Evolutionary conservation across 2,888 invertebrate genomes (phyloP).

Genomic region (Zele albiditarsus): DNA sequence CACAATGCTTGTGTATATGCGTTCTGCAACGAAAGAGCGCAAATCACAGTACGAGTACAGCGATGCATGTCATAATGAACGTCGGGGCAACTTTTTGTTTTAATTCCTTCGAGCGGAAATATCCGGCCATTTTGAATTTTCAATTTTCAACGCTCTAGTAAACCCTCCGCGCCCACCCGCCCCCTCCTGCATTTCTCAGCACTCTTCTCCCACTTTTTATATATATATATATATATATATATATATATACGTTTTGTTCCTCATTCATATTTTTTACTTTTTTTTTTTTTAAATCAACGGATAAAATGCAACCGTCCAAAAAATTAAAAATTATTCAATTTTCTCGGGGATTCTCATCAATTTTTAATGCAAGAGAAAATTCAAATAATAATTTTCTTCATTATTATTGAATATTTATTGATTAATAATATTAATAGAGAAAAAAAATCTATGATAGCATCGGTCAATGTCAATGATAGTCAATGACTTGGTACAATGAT

Average conservation of each 20-base stretch:
- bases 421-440: slow-evolving; percentile 2
- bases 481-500: slow-evolving; percentile 1
- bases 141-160: slow-evolving; percentile 74
- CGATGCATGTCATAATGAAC: slow-evolving; percentile 73
- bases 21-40: slow-evolving; percentile 61
- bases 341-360: no score
- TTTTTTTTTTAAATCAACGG: no score
- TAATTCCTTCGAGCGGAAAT: slow-evolving; percentile 72
- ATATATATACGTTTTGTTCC: no score
- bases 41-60: slow-evolving; percentile 70
- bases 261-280: no score
- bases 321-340: no score
- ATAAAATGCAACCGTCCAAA: no score
- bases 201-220: slow-evolving; percentile 41
- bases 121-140: slow-evolving; percentile 73
- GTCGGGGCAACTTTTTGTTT: slow-evolving; percentile 71
- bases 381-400: no score
- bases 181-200: slow-evolving; percentile 42
- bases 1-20: slow-evolving; percentile 37
- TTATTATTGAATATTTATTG: neutral
- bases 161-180: slow-evolving; percentile 63
- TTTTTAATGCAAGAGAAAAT: no score
- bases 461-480: slow-evolving; percentile 4
- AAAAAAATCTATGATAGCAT: neutral
- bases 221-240: slow-evolving; percentile 24